Conservation (phyloP, 2,888 invertebrate species). For the Tachystola acroxantha region DNA sequence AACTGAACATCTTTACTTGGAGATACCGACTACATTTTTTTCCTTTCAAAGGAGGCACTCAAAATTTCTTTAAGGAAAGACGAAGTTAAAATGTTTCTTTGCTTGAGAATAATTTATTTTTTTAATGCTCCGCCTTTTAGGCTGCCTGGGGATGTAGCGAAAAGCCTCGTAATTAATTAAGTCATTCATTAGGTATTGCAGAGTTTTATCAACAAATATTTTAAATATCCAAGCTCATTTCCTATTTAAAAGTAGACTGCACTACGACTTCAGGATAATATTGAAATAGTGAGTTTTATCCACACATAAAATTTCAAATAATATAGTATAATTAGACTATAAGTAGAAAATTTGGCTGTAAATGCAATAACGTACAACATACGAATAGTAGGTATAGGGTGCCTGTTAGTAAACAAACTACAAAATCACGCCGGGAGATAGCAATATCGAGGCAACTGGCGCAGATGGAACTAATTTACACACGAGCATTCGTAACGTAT, state of each 20-base stretch:
- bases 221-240: too few relatives aligned
- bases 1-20: constrained; percentile 24
- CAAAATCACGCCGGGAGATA: constrained; percentile 8
- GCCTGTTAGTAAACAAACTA: constrained; percentile 4
- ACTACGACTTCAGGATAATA: too few relatives aligned
- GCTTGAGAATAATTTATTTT: constrained; percentile 44
- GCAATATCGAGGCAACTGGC: constrained; percentile 6
- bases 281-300: too few relatives aligned
- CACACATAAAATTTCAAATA: too few relatives aligned
- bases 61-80: constrained; percentile 28
- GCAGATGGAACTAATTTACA: constrained; percentile 12
- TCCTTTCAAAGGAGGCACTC: constrained; percentile 30
- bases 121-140: constrained; percentile 22
- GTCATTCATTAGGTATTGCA: neutral
- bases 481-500: constrained; percentile 4
- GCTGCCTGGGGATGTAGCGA: constrained; percentile 6
- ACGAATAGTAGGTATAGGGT: too few relatives aligned
- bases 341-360: too few relatives aligned
- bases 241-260: too few relatives aligned
- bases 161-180: constrained; percentile 5
- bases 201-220: too few relatives aligned
- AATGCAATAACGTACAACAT: too few relatives aligned
- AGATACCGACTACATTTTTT: constrained; percentile 30
- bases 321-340: too few relatives aligned
- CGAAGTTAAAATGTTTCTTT: constrained; percentile 41